Base-by-base conservation (phyloP, 2,888 invertebrate genomes). In the Apodemia mormo region DNA sequence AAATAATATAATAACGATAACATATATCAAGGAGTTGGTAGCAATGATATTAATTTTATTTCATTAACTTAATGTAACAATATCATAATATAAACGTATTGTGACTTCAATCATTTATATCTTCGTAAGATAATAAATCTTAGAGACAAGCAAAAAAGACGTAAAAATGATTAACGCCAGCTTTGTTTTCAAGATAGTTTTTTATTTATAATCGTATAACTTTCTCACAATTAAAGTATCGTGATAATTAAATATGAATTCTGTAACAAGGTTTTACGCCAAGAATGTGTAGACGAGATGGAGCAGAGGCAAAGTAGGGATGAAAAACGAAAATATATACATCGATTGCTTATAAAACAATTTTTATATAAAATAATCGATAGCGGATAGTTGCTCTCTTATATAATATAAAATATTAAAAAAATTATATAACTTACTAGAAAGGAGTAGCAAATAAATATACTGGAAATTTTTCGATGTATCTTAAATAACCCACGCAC, bases 201-300 rank as follows among this genome's bases (percentile, higher is more conserved):
- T 29, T 30, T 58, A 29, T 6, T 58, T 58, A 58, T 56, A 56
- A 56, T 33, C 7, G 33, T 29, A 33, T 6, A 8, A 30, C 33
- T 61, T 33, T 58, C 56, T 33, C 61, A 61, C 61, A 33, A 61
- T 61, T 33, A 61, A 61, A 58, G 12, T 61, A 61, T 30, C 33
- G 30, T 10, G 33, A 61, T 61, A 33, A 33, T 14, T 61, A 33
- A 61, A 61, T 10, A 33, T 33, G 33, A 14, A 61, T 30, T 12
- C 33, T 14, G 3, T n/a, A 14, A 49, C 49, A 30, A 12, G 33
- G 61, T 14, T 33, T 61, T 30, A 30, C 14, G 61, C 33, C 61
- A 61, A 61, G 14, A 61, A 61, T 33, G 61, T 33, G 61, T 14
- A 61, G 33, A 29, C 14, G 58, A 58, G 9, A 10, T 8, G 58